Conservation (phyloP, 2,888 invertebrate genomes). For the Tyria jacobaeae region DNA sequence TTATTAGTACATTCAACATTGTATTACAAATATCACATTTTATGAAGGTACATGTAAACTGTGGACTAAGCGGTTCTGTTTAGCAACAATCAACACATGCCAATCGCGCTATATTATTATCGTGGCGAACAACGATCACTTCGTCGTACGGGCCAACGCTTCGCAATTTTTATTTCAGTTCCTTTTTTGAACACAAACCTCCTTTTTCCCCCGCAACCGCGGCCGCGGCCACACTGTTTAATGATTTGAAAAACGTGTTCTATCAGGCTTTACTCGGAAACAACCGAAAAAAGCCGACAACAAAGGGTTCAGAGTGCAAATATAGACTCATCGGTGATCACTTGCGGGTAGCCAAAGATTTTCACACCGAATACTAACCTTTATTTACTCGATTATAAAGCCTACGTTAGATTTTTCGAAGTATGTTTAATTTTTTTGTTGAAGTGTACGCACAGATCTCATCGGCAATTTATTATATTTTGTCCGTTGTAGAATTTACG, state of each 20-base stretch:
- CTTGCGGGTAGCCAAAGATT: conserved; percentile 20
- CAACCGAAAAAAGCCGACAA: conserved; percentile 85
- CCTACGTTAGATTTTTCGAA: conserved; percentile 37
- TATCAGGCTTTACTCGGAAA: conserved; percentile 85
- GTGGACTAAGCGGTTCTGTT: conserved; percentile 10
- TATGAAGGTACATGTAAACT: background rate
- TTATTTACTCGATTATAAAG: conserved; percentile 47
- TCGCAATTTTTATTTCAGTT: conserved; percentile 65
- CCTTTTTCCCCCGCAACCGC: conserved; percentile 65
- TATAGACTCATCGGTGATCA: conserved; percentile 74
- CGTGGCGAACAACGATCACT: conserved; percentile 74
- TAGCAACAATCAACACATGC: conserved; percentile 48
- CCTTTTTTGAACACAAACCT: conserved; percentile 62
- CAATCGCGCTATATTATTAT: conserved; percentile 61
- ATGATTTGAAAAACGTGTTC: conserved; percentile 87
- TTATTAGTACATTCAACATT: background rate
- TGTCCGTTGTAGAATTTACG: conserved; percentile 84
- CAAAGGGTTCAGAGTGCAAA: conserved; percentile 84
- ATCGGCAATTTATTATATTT: conserved; percentile 87
- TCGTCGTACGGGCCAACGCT: conserved; percentile 65
- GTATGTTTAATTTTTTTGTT: conserved; percentile 53
- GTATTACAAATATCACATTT: background rate
- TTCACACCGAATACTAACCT: conserved; percentile 53
- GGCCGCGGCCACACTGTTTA: conserved; percentile 84
- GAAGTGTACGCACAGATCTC: conserved; percentile 82